These are phyloP conservation scores for Xiphophorus hellerii DNA, from an alignment of 2,113 vertebrate species.

Conservation along the genomic window DNA sequence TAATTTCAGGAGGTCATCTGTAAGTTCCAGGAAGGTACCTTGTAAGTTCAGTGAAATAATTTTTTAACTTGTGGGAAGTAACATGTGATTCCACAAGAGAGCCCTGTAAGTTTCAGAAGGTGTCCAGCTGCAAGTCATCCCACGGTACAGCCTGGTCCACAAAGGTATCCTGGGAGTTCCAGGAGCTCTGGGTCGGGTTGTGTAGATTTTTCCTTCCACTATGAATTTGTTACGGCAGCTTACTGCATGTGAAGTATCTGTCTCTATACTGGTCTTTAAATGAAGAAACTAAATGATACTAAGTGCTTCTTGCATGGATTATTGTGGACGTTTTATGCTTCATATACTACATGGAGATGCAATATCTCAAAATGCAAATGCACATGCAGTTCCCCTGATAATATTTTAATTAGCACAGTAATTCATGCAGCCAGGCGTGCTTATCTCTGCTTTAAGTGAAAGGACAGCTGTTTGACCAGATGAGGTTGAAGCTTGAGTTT, in stretches of 20 bases:
- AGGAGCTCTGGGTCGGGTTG: neutral
- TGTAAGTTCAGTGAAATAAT: no score
- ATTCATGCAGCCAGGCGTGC: neutral
- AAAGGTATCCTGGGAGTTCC: neutral
- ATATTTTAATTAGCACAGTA: neutral
- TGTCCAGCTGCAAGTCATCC: neutral
- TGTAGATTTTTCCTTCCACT: neutral
- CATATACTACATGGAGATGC: neutral
- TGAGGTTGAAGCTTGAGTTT: neutral
- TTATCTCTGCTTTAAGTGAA: slow-evolving; percentile 1
- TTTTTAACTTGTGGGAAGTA: no score
- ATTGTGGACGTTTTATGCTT: neutral
- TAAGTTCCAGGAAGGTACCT: no score
- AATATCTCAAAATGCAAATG: neutral
- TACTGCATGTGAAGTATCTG: neutral
- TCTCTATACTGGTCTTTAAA: neutral
- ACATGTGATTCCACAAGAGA: no score
- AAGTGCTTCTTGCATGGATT: neutral
- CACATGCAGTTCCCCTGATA: neutral
- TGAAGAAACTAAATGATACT: neutral
- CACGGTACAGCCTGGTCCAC: neutral
- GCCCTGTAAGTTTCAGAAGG: no score
- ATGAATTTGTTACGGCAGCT: neutral
- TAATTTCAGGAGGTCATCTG: no score
- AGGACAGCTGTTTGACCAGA: slow-evolving; percentile 12